Base-by-base conservation (phyloP, 30 jellyfish, hydroid and myxozoan species). In the Clytia hemisphaerica region DNA sequence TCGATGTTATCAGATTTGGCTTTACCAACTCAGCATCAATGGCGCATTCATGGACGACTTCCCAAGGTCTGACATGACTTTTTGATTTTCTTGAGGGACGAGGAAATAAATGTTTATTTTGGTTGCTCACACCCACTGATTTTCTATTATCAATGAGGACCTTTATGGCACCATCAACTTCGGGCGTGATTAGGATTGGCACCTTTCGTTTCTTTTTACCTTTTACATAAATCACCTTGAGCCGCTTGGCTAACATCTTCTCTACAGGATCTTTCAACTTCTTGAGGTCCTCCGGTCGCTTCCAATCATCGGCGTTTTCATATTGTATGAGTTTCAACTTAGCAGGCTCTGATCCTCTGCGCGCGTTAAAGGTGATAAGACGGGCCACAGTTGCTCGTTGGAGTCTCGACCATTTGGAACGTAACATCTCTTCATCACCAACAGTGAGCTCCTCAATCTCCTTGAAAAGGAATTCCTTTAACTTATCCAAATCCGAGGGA, bases 161-260 rank as follows among this genome's bases (percentile, higher is more conserved):
- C 38, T 48, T 45, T 15, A 69, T 69, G 5, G 82, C 82, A 31
- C 37, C 19, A 2, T 22, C 53, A 12, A 53, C 33, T 47, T 45
- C 82, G 22, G 31, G 34, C 16, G 82, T 69, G 37, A 69, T 21
- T 26, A 69, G 26, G 7, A 51, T 69, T n/a, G 82, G 73, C 21
- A 50, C 59, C 3, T 38, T 33, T 22, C 53, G 47, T 37, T 47
- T 22, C 55, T 71, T 32, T 51, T 69, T 69, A 12, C 83, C 82
- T 51, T 51, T 69, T 45, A 69, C 55, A 51, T 69, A 69, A 10
- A 69, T 48, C 58, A 69, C 53, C 53, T 40, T 40, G 10, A 40
- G 16, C 53, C 16, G 10, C 10, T 16, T 7, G 10, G 53, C 53
- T 16, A 40, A 40, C 53, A 7, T 10, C 16, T 40, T 40, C 16